phyloP scores from a whole-genome alignment of 2,797 vertebrate species.

The Catostomus latipinnis region DNA sequence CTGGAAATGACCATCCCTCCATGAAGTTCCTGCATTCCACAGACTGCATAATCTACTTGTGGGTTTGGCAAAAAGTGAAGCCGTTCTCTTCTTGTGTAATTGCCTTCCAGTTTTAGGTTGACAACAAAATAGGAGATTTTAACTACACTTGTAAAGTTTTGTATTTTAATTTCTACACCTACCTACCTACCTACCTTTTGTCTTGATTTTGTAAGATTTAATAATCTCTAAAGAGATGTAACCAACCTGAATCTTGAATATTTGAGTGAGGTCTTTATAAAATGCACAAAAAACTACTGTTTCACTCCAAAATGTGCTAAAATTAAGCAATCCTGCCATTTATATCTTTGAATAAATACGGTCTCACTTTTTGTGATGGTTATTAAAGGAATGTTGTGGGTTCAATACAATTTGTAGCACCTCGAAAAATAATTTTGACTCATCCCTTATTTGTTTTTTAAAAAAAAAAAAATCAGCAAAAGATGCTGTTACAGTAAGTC shows the following conservation, averaged over 20 bases:
- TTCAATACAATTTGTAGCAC: too few species aligned
- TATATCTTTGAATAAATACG: not conserved
- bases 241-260: not conserved
- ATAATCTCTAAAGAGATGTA: not conserved
- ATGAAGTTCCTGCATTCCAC: slow-evolving; percentile 30
- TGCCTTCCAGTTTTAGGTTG: not conserved
- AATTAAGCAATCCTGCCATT: not conserved
- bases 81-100: not conserved
- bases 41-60: not conserved
- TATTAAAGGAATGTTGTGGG: not conserved
- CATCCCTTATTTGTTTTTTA: too few species aligned
- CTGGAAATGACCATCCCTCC: slow-evolving; percentile 23
- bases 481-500: too few species aligned
- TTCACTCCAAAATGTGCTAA: not conserved
- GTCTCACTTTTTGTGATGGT: not conserved
- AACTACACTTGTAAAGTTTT: not conserved
- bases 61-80: slow-evolving; percentile 5
- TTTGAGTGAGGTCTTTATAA: not conserved
- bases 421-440: too few species aligned
- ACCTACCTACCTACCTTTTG: not conserved
- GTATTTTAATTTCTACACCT: not conserved
- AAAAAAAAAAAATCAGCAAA: too few species aligned
- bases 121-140: not conserved
- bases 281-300: not conserved
- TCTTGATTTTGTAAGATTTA: not conserved